phyloP scores from a whole-genome alignment of 1,140 invertebrate genomes.

The Atta texana region DNA sequence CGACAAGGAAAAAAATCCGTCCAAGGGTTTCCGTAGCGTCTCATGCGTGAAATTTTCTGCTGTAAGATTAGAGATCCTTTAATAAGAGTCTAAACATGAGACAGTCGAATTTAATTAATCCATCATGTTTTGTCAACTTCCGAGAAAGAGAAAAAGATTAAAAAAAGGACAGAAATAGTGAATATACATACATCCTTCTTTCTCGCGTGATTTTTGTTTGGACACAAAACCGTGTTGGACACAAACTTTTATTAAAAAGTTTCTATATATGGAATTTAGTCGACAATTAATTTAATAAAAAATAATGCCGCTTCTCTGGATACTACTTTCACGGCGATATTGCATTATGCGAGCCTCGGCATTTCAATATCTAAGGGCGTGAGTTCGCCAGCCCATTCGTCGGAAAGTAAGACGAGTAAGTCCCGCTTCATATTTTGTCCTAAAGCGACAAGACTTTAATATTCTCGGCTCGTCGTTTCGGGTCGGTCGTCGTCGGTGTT shows the following conservation, averaged over 20 bases:
- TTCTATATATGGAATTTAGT: not conserved
- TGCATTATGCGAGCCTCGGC: not conserved
- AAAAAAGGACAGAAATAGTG: too few relatives aligned
- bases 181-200: too few relatives aligned
- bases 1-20: not conserved
- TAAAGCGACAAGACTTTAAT: conserved; percentile 79
- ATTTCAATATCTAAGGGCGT: conserved; percentile 41
- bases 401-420: conserved; percentile 61
- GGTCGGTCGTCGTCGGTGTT: conserved; percentile 60
- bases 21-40: not conserved
- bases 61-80: too few relatives aligned
- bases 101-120: too few relatives aligned
- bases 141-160: too few relatives aligned
- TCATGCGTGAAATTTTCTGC: not conserved
- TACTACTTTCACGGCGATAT: conserved; percentile 32
- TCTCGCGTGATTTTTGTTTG: too few relatives aligned
- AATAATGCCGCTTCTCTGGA: not conserved
- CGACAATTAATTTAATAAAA: conserved; percentile 42
- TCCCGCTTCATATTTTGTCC: conserved; percentile 73
- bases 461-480: conserved; percentile 70
- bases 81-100: too few relatives aligned
- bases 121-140: too few relatives aligned
- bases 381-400: not conserved
- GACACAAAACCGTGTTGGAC: too few relatives aligned
- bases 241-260: too few relatives aligned